phyloP scores from a whole-genome alignment of 2,797 vertebrate species.

The Paedocypris micromegethes region DNA sequence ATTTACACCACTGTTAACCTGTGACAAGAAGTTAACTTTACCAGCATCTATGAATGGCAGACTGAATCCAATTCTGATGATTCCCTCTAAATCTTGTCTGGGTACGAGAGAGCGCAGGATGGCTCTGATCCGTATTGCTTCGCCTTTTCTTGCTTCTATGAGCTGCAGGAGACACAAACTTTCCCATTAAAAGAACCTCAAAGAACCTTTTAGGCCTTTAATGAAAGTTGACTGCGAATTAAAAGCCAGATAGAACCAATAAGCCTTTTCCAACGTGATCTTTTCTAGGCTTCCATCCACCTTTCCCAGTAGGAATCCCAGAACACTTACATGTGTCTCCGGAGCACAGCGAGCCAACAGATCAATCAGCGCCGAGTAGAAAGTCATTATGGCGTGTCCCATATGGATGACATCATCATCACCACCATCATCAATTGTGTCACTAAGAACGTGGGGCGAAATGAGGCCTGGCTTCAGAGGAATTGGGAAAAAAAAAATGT shows the following conservation, averaged over 20 bases:
- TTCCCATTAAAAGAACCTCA: slow-evolving; percentile 11
- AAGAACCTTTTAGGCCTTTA: slow-evolving; percentile 25
- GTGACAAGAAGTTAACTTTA: slow-evolving; percentile 40
- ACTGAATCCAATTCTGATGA: slow-evolving; percentile 86
- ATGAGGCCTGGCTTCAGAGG: background rate
- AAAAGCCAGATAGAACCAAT: slow-evolving; percentile 32
- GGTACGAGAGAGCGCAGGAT: slow-evolving; percentile 91
- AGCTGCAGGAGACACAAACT: slow-evolving; percentile 63
- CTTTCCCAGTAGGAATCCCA: background rate
- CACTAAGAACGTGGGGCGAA: slow-evolving; percentile 56
- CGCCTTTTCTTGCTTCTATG: slow-evolving; percentile 87
- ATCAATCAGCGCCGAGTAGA: slow-evolving; percentile 92
- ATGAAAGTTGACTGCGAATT: slow-evolving; percentile 18
- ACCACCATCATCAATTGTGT: slow-evolving; percentile 68
- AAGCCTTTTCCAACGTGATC: slow-evolving; percentile 21
- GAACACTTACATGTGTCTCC: slow-evolving; percentile 84
- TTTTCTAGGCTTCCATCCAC: slow-evolving; percentile 22
- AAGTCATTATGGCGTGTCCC: slow-evolving; percentile 95
- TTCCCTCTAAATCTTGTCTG: slow-evolving; percentile 84
- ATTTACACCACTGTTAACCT: too few species aligned
- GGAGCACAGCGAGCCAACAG: slow-evolving; percentile 90
- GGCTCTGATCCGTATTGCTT: slow-evolving; percentile 87
- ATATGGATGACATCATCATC: slow-evolving; percentile 87
- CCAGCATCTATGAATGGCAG: slow-evolving; percentile 85
- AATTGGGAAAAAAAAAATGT: background rate